Base-by-base conservation (phyloP, 64 coral and sea anemone species). In the Astreopora myriophthalma region DNA sequence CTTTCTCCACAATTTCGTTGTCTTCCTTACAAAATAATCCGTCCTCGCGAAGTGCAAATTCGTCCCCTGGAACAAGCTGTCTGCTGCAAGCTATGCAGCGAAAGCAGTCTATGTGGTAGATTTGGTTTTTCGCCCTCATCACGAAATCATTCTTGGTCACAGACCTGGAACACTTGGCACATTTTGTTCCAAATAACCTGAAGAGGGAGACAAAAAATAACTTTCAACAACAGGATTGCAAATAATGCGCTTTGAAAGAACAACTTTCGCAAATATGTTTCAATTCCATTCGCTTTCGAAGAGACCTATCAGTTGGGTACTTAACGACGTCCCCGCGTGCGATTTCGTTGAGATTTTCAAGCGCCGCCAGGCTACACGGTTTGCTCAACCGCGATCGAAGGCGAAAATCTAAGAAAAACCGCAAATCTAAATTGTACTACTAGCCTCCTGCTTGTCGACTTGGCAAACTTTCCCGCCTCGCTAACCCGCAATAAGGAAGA, bases 31-130 rank as follows among this genome's bases (percentile, higher is more conserved):
- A 99, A 71, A 99, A 99, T 74, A 99, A 78, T 5, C 97, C 97
- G 28, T 99, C 91, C 34, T 99, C 97, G 27, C 97, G 86, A 11
- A 99, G 87, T 3, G 94, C 97, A 27, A 93, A 99, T 58, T 99
- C 97, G 46, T 99, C 97, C 2, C 97, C 97, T 1, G 94, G 97
- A 11, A 99, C 91, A 5, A 99, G 82, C 48, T 99, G 97, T 72
- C 94, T 92, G 68, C 94, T 96, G 55, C 97, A 99, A 26, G 97
- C 97, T 17, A 99, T 92, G 80, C 97, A 99, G 39, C 94, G 97
- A 99, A 99, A 99, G 34, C 97, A 99, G 68, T 99, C 97, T 52
- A 99, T 95, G 30, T 99, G 97, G 29, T 93, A 99, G 66, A 99
- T 99, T 90, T 99, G 89, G 89, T 90, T 99, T 29, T 91, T 89